A percentile compares a stretch with the other conserved stretches of the same genome.
Conservation (phyloP, 2,888 invertebrate genomes). For the Mactromeris polynyma region DNA sequence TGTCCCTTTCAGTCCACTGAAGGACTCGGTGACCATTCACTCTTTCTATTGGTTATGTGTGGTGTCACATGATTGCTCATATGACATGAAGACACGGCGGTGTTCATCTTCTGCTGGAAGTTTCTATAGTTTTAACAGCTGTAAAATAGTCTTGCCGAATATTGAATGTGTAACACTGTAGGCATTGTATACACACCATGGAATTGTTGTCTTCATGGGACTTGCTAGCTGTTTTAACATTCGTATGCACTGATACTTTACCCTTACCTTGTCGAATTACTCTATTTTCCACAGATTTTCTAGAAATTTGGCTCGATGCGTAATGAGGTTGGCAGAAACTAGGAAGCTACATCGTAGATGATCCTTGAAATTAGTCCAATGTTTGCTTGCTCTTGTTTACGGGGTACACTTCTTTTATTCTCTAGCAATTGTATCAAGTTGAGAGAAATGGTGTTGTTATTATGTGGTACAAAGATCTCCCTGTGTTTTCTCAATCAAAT, state of each 20-base stretch:
- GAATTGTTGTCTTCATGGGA: too few species aligned
- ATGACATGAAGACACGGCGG: too few species aligned
- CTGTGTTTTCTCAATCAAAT: slow-evolving; percentile 6
- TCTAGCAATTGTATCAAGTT: neutral
- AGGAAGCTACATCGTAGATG: slow-evolving; percentile 4
- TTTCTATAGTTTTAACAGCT: too few species aligned
- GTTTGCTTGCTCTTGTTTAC: slow-evolving; percentile 4
- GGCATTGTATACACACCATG: too few species aligned
- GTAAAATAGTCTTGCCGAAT: too few species aligned
- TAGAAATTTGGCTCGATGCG: neutral
- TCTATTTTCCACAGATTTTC: neutral
- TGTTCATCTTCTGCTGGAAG: too few species aligned
- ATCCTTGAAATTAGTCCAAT: slow-evolving; percentile 27
- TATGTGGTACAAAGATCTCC: neutral
- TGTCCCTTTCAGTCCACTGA: too few species aligned
- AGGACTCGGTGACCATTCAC: too few species aligned
- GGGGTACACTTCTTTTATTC: neutral
- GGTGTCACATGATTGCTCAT: too few species aligned
- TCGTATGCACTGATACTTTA: neutral
- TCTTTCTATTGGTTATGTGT: too few species aligned
- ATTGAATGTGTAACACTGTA: too few species aligned
- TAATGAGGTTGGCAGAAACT: slow-evolving; percentile 22
- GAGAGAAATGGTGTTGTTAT: neutral
- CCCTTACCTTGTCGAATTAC: neutral
- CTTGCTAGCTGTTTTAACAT: too few species aligned